Evolutionary conservation across 2,888 invertebrate species (phyloP), one percentile per base, ranked within the genome.

Genomic region (Conus canariensis): DNA sequence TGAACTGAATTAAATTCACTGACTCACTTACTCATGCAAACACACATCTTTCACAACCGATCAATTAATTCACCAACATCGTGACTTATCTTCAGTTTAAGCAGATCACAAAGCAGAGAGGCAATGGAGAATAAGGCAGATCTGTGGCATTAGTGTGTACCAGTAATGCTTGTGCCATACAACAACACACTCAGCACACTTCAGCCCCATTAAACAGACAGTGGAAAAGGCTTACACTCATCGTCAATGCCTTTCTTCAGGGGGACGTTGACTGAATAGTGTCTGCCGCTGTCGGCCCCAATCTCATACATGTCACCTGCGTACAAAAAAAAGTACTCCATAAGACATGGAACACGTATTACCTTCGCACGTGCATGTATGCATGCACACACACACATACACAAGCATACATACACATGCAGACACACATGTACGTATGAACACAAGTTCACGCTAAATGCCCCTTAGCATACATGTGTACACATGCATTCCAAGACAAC

Each of bases 191-290:
- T 45, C 45, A 60, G n/a, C 87, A 58, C 87, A 59, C 58, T 77
- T 77, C 77, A 77, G 30, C 77, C n/a, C n/a, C n/a, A n/a, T 22
- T 3, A 10, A 25, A n/a, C 16, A 22, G 10, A 77, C n/a, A 9
- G 10, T 77, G 25, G n/a, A 12, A 45, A 14, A 1, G 67, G 94
- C 95, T 94, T 93, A 96, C 97, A 96, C 83, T 95, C 94, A 96
- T 99, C 99, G 96, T 99, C 99, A 92, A 99, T 99, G 0, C 99
- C 99, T 96, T 99, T 99, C 95, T 99, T 98, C 22, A 99, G 96
- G 0, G 99, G 99, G 0, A 99, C 99, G 97, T 99, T 99, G 0
- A 99, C 98, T 0, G 99, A 99, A 96, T 99, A 99, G 96, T 99
- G 99, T 88, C 98, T 97, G 0, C 99, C 99, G 95, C 98, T 98